A percentile compares a stretch with the other conserved stretches of the same genome.
Evolutionary conservation across 2,113 vertebrate genomes (phyloP).

Genomic region (Phrynocephalus versicolor): DNA sequence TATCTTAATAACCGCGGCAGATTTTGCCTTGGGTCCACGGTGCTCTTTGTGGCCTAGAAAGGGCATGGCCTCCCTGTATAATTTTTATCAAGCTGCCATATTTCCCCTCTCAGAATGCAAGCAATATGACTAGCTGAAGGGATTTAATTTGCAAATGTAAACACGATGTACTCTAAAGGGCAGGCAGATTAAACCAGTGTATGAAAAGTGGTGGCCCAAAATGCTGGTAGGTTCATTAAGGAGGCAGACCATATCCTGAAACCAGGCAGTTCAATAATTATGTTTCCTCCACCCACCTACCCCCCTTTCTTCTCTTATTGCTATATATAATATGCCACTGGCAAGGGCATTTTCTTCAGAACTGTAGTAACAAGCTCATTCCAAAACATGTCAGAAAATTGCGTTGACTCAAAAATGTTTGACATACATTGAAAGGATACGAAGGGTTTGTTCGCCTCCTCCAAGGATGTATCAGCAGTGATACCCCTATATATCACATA

Average conservation of each 20-base stretch:
- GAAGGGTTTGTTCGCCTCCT: not conserved
- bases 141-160: conserved; percentile 66
- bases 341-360: conserved; percentile 31
- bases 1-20: not conserved
- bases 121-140: conserved; percentile 32
- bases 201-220: conserved; percentile 48
- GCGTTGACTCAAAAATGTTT: not conserved
- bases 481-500: too few relatives aligned
- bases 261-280: conserved; percentile 57
- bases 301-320: conserved; percentile 55
- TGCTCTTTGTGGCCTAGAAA: not conserved
- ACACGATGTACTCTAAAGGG: conserved; percentile 40
- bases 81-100: not conserved
- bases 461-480: not conserved
- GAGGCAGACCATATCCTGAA: conserved; percentile 45
- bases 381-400: conserved; percentile 19
- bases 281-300: conserved; percentile 42
- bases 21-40: rapidly evolving
- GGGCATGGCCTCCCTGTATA: rapidly evolving
- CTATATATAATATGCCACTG: conserved; percentile 45
- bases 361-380: not conserved
- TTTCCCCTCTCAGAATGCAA: not conserved
- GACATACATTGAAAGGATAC: not conserved
- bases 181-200: conserved; percentile 60
- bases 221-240: conserved; percentile 69